Percentiles rank a stretch among this genome's conserved stretches.
Conservation (phyloP, 2,888 invertebrate species). For the Argyresthia goedartella region DNA sequence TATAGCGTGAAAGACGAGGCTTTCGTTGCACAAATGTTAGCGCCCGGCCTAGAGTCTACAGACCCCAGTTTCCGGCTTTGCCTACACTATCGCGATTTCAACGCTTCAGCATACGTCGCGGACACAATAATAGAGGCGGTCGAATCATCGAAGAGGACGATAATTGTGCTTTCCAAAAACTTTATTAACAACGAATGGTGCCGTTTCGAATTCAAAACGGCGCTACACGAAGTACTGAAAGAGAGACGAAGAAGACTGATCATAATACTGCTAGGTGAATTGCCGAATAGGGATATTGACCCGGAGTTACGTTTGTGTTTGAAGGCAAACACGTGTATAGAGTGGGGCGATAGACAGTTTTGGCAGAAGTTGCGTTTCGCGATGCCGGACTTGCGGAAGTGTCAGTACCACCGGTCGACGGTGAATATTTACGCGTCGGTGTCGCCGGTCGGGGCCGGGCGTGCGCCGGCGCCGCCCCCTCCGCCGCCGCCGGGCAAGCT, state of each 20-base stretch:
- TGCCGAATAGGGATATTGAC: constrained; percentile 90
- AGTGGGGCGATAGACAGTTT: constrained; percentile 95
- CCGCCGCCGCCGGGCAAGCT: constrained; percentile 74
- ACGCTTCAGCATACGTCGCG: constrained; percentile 88
- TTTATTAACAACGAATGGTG: constrained; percentile 97
- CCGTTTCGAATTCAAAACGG: constrained; percentile 94
- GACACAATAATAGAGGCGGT: constrained; percentile 95
- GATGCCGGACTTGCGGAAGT: constrained; percentile 84
- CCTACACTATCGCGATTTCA: constrained; percentile 92
- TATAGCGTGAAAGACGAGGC: constrained; percentile 95
- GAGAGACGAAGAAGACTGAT: constrained; percentile 89
- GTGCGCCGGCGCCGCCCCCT: constrained; percentile 73
- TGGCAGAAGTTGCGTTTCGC: constrained; percentile 96
- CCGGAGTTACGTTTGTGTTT: constrained; percentile 91
- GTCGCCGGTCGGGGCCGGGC: constrained; percentile 65
- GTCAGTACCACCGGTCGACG: constrained; percentile 75
- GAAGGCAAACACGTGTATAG: constrained; percentile 91
- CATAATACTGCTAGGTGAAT: constrained; percentile 90
- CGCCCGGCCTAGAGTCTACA: constrained; percentile 86
- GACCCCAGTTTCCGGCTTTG: constrained; percentile 89
- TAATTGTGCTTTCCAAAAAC: constrained; percentile 91
- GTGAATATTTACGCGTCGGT: constrained; percentile 81
- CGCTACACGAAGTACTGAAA: constrained; percentile 90
- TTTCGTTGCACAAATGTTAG: constrained; percentile 90
- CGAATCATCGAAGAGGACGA: constrained; percentile 89